These are phyloP conservation scores for Alethe castanea DNA, from an alignment of 2,113 vertebrate genomes.

Conservation along the genomic window DNA sequence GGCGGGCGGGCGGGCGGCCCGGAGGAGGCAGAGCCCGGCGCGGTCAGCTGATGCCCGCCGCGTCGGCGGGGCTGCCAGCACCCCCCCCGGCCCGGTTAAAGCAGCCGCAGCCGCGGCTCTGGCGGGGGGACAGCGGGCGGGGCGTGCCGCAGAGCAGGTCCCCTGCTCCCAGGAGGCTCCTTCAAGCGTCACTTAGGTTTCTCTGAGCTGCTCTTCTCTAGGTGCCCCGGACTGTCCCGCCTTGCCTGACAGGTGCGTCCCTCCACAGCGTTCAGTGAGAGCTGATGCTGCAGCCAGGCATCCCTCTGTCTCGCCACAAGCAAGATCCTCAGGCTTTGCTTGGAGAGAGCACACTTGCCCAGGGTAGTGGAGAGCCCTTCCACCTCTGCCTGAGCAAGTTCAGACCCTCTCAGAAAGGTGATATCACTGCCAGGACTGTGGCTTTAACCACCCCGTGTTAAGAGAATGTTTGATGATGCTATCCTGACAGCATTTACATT, in stretches of 20 bases:
- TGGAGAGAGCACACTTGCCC: fast-evolving
- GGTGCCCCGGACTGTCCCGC: neutral
- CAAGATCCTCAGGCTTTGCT: neutral
- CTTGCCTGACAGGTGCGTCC: neutral
- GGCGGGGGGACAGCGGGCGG: no score
- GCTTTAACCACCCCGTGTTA: neutral
- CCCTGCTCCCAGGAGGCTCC: no score
- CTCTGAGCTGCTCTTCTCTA: neutral
- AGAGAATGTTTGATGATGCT: neutral
- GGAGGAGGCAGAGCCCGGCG: slow-evolving; percentile 62
- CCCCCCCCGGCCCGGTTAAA: slow-evolving; percentile 30
- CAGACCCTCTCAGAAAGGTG: neutral
- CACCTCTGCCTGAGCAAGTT: neutral
- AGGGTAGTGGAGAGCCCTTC: fast-evolving
- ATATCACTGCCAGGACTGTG: neutral
- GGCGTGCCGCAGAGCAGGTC: fast-evolving
- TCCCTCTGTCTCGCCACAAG: no score
- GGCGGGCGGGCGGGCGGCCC: neutral
- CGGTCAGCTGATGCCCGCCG: slow-evolving; percentile 73
- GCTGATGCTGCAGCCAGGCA: neutral
- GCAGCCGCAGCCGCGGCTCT: neutral
- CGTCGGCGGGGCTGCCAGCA: slow-evolving; percentile 31
- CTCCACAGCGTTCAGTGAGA: neutral
- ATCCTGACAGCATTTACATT: neutral
- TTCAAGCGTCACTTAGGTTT: neutral